Evolutionary conservation across 2,888 invertebrate genomes (phyloP).

Genomic region (Agelastica alni): DNA sequence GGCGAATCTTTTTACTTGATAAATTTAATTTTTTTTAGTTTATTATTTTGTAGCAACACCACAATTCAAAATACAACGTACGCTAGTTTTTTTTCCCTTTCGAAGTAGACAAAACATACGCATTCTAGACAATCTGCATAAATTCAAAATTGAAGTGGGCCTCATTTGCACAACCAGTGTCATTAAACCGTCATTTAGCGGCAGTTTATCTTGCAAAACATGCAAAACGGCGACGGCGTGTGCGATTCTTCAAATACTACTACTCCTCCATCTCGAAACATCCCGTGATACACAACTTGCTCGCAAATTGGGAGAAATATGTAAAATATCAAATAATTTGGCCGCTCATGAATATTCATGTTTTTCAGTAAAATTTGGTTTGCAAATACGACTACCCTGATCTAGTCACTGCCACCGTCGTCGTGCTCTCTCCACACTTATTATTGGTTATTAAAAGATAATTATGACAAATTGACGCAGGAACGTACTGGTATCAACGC

Average conservation of each 20-base stretch:
- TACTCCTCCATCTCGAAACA: slow-evolving; percentile 5
- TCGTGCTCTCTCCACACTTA: slow-evolving; percentile 38
- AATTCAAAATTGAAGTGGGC: too few species aligned
- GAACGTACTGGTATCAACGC: too few species aligned
- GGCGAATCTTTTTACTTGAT: too few species aligned
- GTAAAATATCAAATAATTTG: slow-evolving; percentile 49
- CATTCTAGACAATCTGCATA: too few species aligned
- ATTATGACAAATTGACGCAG: slow-evolving; percentile 32
- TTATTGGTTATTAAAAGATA: slow-evolving; percentile 51
- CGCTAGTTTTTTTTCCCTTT: too few species aligned
- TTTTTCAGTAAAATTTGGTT: slow-evolving; percentile 42
- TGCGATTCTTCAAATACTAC: slow-evolving; percentile 6
- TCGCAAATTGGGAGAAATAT: slow-evolving; percentile 40
- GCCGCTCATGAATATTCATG: slow-evolving; percentile 48
- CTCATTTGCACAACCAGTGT: neutral
- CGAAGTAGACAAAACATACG: too few species aligned
- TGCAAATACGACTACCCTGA: slow-evolving; percentile 45
- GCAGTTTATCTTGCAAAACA: slow-evolving; percentile 14
- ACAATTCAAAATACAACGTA: too few species aligned
- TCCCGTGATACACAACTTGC: slow-evolving; percentile 13
- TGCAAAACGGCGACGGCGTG: slow-evolving; percentile 7
- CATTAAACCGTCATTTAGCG: slow-evolving; percentile 17
- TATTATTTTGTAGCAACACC: too few species aligned
- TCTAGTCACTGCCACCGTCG: slow-evolving; percentile 21
- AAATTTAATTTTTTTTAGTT: too few species aligned